These are phyloP conservation scores for Drosophila lini DNA, from an alignment of 1,140 invertebrate species.

Conservation along the genomic window DNA sequence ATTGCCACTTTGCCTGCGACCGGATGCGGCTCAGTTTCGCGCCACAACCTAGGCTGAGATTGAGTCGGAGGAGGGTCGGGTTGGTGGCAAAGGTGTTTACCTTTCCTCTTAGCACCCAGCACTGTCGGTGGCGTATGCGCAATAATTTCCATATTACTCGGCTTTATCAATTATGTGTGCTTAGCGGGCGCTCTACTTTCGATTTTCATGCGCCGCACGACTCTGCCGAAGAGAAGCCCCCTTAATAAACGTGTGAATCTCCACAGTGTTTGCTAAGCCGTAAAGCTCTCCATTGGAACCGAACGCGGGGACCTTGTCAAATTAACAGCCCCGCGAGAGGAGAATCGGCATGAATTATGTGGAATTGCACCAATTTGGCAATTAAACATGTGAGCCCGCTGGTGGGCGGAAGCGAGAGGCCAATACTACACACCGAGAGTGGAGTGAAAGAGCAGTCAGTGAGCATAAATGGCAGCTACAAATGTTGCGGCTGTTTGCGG, in stretches of 20 bases:
- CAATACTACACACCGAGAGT: conserved; percentile 6
- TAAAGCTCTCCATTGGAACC: conserved; percentile 50
- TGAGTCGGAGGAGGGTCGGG: not conserved
- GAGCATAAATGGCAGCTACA: conserved; percentile 72
- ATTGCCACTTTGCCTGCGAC: conserved; percentile 72
- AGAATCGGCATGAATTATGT: conserved; percentile 66
- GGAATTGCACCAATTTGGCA: conserved; percentile 81
- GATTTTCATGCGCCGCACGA: conserved; percentile 62
- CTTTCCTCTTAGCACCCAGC: conserved; percentile 50
- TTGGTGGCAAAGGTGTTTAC: conserved; percentile 48
- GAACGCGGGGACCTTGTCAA: conserved; percentile 60
- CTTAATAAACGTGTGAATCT: conserved; percentile 77
- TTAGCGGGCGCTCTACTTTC: conserved; percentile 50
- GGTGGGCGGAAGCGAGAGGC: conserved; percentile 45
- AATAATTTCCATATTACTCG: conserved; percentile 53
- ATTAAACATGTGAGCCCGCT: conserved; percentile 69
- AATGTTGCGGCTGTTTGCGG: conserved; percentile 33
- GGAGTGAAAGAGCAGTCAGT: conserved; percentile 29
- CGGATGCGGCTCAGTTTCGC: conserved; percentile 57
- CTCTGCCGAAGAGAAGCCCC: conserved; percentile 18
- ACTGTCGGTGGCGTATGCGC: conserved; percentile 58
- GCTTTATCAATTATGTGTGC: conserved; percentile 61
- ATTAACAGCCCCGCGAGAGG: conserved; percentile 30
- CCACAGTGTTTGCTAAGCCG: conserved; percentile 31
- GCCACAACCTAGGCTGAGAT: conserved; percentile 29